Percentiles rank a stretch among this genome's conserved stretches.
These are phyloP conservation scores for Enteromius treurensis DNA, from an alignment of 2,797 vertebrate species.

Conservation along the genomic window DNA sequence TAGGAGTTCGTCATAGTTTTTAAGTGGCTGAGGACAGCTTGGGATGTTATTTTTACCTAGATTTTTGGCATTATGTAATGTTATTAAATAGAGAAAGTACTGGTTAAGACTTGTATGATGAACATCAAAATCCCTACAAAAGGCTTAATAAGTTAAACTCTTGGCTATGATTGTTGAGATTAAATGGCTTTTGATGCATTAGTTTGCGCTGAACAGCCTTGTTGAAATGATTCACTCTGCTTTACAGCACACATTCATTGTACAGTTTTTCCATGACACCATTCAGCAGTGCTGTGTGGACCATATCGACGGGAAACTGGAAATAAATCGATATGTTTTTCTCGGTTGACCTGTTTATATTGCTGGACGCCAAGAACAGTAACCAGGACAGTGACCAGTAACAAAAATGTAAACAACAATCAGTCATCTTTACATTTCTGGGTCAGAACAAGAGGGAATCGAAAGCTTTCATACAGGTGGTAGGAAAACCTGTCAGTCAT, in stretches of 20 bases:
- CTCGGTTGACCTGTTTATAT: slow-evolving; percentile 32
- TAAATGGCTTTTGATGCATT: neutral
- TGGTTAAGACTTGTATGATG: neutral
- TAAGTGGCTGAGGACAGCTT: neutral
- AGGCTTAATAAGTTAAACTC: neutral
- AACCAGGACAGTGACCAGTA: neutral
- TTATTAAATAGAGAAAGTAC: neutral
- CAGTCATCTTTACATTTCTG: neutral
- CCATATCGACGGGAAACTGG: neutral
- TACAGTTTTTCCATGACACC: slow-evolving; percentile 23
- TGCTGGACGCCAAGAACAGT: neutral
- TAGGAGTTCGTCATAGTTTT: neutral
- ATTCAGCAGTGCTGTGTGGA: neutral
- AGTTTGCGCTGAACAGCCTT: neutral
- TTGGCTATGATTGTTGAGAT: neutral
- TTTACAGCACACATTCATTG: neutral
- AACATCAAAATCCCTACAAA: neutral
- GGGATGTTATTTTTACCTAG: neutral
- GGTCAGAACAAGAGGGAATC: neutral
- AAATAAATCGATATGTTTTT: slow-evolving; percentile 35
- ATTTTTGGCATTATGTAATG: neutral
- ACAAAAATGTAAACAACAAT: neutral
- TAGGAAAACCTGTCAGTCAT: neutral
- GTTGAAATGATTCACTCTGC: neutral
- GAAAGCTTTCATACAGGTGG: neutral